phyloP scores from a whole-genome alignment of 2,888 invertebrate genomes.

The Drosophila parthenogenetica region DNA sequence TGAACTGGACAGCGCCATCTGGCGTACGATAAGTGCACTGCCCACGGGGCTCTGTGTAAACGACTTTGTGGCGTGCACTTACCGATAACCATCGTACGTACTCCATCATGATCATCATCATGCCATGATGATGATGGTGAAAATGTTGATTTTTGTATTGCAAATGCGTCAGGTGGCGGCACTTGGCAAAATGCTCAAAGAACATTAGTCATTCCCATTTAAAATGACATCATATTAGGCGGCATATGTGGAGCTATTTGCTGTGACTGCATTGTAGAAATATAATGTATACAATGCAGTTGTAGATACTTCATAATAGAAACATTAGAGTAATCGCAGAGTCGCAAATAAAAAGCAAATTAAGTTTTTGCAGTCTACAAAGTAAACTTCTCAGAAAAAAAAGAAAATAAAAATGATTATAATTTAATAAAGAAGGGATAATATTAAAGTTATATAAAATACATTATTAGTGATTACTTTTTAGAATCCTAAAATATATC shows the following conservation, averaged over 20 bases:
- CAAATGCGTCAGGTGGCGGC: constrained; percentile 60
- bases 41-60: constrained; percentile 50
- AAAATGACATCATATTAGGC: constrained; percentile 7
- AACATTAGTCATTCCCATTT: constrained; percentile 20
- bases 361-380: no score
- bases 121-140: constrained; percentile 14
- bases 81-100: constrained; percentile 26
- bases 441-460: no score
- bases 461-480: no score
- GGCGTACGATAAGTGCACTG: constrained; percentile 50
- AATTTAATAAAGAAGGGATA: no score
- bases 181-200: constrained; percentile 36
- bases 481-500: no score
- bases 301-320: not conserved
- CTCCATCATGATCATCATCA: constrained; percentile 32
- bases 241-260: not conserved
- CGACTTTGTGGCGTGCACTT: constrained; percentile 59
- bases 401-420: no score
- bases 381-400: no score
- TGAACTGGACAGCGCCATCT: constrained; percentile 59
- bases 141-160: constrained; percentile 31
- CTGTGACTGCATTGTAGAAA: not conserved
- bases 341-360: no score
- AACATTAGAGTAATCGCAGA: no score
- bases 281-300: not conserved